These are phyloP conservation scores for Sterna hirundo DNA, from an alignment of 2,113 vertebrate genomes.

Conservation along the genomic window DNA sequence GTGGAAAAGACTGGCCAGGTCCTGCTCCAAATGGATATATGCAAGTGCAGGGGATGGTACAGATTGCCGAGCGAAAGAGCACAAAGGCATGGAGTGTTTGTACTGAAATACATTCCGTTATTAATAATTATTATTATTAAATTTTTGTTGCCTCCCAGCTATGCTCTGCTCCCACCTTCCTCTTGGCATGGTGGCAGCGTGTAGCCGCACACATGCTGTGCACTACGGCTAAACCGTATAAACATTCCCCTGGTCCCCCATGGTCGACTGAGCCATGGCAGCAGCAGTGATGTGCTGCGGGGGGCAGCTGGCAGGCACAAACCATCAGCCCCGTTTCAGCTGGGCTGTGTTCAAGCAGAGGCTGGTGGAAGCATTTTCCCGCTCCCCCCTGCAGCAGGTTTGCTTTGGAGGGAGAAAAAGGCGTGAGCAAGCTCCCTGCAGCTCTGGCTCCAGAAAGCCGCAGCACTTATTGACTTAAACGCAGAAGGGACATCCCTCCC, in stretches of 20 bases:
- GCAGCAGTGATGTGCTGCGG: not conserved
- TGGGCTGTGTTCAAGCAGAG: not conserved
- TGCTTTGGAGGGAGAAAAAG: slow-evolving; percentile 6
- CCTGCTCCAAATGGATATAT: not conserved
- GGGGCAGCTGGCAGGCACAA: fast-evolving
- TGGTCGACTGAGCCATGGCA: fast-evolving
- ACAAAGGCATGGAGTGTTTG: not conserved
- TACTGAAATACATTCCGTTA: not conserved
- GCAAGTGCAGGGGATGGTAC: not conserved
- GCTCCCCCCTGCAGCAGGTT: not conserved
- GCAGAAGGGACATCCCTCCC: not conserved
- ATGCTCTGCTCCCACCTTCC: not conserved
- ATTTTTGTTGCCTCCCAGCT: not conserved
- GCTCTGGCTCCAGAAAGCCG: slow-evolving; percentile 25
- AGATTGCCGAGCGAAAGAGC: not conserved
- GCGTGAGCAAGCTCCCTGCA: not conserved
- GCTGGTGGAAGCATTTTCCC: not conserved
- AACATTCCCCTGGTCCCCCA: fast-evolving
- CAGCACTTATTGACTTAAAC: not conserved
- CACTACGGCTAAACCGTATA: not conserved
- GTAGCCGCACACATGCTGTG: fast-evolving
- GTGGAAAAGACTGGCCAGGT: not conserved
- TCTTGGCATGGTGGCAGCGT: not conserved
- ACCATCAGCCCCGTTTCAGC: not conserved
- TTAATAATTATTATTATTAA: not conserved